Evolutionary conservation across 1,140 invertebrate genomes (phyloP), one percentile per base, ranked within the genome.

Genomic region (Dendroctonus ponderosae): DNA sequence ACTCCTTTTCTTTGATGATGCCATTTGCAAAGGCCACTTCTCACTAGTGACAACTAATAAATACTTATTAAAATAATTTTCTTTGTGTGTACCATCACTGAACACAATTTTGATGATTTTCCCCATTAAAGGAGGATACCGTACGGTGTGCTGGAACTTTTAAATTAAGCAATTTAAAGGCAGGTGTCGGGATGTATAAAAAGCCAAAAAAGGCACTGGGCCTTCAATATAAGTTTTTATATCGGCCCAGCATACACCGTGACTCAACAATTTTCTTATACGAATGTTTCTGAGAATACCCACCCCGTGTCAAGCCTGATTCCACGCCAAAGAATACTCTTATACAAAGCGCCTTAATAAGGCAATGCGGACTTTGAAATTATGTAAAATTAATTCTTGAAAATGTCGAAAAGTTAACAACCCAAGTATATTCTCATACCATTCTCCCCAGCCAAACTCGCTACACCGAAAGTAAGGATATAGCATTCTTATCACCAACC

Each of bases 91-190:
- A 2, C 26, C 26, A 26, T 26, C 26, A 26, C 26, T 26, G 26
- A 26, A 26, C 26, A 26, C 26, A 26, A 26, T 26, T 26, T 26
- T 26, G 26, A 26, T 26, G 26, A 26, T 26, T 26, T 26, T 56
- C 51, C n/a, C 51, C 62, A 57, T 65, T 65, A 65, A 65, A 65
- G 54, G 51, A 58, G n/a, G 40, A 59, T 41, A 60, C 64, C 59
- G 58, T 66, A 66, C 43, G 54, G 53, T 38, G 49, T 40, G 54
- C 42, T 67, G 39, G 42, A 67, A 67, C 37, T 67, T 67, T 67
- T 67, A 67, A 67, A 67, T 67, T 67, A 51, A 67, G 59, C 62
- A 62, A 60, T 67, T 62, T 62, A 62, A 62, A 67, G 66, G 66
- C 66, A 67, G 66, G 66, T 67, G 66, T 67, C 66, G 66, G 66